Evolutionary conservation across 2,797 vertebrate genomes (phyloP).

Genomic region (Helostoma temminkii): DNA sequence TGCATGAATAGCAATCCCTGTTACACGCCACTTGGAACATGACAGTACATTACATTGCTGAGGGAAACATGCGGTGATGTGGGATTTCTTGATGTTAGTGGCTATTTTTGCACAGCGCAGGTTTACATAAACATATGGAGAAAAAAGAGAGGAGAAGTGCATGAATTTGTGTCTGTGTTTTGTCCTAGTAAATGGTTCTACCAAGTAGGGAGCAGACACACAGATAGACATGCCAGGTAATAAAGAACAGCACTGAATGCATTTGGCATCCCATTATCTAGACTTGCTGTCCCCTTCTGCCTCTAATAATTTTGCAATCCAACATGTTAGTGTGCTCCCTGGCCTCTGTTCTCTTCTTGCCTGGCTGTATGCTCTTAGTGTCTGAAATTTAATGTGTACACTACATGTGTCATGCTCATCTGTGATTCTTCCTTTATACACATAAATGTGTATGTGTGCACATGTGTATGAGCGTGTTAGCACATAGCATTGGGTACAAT

Average conservation of each 20-base stretch:
- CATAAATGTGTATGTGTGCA: conserved; percentile 7
- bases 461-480: conserved; percentile 16
- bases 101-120: not conserved
- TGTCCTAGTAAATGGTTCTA: conserved; percentile 46
- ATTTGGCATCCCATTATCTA: conserved; percentile 70
- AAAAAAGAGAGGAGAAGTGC: conserved; percentile 5
- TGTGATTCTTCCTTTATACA: not conserved
- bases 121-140: conserved; percentile 18
- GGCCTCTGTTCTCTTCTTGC: conserved; percentile 34
- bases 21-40: conserved; percentile 23
- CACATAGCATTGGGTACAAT: conserved; percentile 6
- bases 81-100: conserved; percentile 16
- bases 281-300: conserved; percentile 63
- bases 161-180: conserved; percentile 40
- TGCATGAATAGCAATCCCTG: conserved; percentile 26
- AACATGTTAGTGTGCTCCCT: conserved; percentile 47
- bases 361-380: conserved; percentile 36
- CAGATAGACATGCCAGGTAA: conserved; percentile 55
- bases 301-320: conserved; percentile 72
- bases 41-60: conserved; percentile 1
- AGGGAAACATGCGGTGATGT: conserved; percentile 23
- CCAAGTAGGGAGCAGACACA: conserved; percentile 48
- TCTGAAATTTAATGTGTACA: conserved; percentile 11
- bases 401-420: conserved; percentile 1
- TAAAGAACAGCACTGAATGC: conserved; percentile 69